Percentiles rank a stretch among this genome's conserved stretches.
These are phyloP conservation scores for Liodrosophila aerea DNA, from an alignment of 2,888 invertebrate genomes.

Conservation along the genomic window DNA sequence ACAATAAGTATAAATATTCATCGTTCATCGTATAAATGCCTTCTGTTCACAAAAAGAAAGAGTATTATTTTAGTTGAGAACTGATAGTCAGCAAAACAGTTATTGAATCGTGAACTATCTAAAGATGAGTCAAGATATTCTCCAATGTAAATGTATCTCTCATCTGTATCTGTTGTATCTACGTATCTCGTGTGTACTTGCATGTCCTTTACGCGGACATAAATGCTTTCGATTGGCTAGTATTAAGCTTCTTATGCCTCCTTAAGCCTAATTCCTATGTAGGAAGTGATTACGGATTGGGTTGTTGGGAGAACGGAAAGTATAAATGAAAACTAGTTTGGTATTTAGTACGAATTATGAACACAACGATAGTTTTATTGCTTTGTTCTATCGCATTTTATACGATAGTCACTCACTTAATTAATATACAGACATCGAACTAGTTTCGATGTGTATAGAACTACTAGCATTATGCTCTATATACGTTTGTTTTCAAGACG, in stretches of 20 bases:
- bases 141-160: neutral
- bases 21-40: constrained; percentile 54
- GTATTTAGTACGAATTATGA: constrained; percentile 37
- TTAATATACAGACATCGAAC: constrained; percentile 26
- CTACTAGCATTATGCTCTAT: constrained; percentile 27
- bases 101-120: constrained; percentile 2
- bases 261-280: too few relatives aligned
- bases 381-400: constrained; percentile 42
- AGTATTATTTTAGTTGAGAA: constrained; percentile 3
- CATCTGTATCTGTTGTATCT: constrained; percentile 19
- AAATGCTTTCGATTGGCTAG: constrained; percentile 71
- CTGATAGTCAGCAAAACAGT: constrained; percentile 4
- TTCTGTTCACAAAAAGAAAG: constrained; percentile 22
- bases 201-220: constrained; percentile 53
- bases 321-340: neutral
- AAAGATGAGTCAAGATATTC: neutral
- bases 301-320: neutral
- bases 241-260: constrained; percentile 66
- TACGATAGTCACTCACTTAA: constrained; percentile 29
- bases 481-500: constrained; percentile 29
- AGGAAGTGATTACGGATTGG: neutral
- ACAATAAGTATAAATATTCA: constrained; percentile 58
- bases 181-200: constrained; percentile 27
- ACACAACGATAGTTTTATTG: constrained; percentile 65
- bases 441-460: constrained; percentile 40